Evolutionary conservation across 1,140 invertebrate genomes (phyloP).

Genomic region (Oscheius sp.): DNA sequence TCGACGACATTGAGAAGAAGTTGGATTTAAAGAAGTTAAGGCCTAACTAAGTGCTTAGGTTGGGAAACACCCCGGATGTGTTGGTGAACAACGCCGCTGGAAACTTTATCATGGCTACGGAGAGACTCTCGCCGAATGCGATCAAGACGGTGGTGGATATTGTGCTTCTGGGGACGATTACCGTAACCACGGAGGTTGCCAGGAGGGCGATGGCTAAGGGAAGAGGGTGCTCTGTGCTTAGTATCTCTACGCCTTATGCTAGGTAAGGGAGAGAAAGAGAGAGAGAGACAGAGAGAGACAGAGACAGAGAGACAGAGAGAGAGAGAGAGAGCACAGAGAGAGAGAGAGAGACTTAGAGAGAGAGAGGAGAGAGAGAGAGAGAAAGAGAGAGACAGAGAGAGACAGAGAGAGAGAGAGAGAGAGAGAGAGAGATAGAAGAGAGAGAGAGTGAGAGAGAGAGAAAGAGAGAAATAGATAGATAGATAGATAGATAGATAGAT

Average conservation of each 20-base stretch:
- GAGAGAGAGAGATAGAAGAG: not conserved
- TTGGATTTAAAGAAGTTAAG: too few relatives aligned
- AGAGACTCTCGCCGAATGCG: not conserved
- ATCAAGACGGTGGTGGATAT: not conserved
- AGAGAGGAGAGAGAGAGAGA: not conserved
- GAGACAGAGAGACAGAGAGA: not conserved
- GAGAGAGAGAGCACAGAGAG: not conserved
- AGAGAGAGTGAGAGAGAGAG: not conserved
- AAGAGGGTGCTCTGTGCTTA: slow-evolving; percentile 63
- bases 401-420: not conserved
- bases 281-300: not conserved
- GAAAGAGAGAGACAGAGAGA: not conserved
- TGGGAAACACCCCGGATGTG: slow-evolving; percentile 66
- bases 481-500: not conserved
- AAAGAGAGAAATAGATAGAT: not conserved
- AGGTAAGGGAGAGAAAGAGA: not conserved
- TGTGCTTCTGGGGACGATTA: not conserved
- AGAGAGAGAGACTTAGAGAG: not conserved
- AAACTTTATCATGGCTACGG: not conserved
- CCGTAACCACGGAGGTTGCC: not conserved
- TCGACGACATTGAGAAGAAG: slow-evolving; percentile 63
- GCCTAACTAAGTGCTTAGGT: too few relatives aligned
- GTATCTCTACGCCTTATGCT: not conserved
- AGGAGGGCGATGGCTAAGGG: slow-evolving; percentile 54
- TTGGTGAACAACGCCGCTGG: slow-evolving; percentile 67